Evolutionary conservation across 1,140 invertebrate genomes (phyloP).

Genomic region (Harlomillsia oculata): DNA sequence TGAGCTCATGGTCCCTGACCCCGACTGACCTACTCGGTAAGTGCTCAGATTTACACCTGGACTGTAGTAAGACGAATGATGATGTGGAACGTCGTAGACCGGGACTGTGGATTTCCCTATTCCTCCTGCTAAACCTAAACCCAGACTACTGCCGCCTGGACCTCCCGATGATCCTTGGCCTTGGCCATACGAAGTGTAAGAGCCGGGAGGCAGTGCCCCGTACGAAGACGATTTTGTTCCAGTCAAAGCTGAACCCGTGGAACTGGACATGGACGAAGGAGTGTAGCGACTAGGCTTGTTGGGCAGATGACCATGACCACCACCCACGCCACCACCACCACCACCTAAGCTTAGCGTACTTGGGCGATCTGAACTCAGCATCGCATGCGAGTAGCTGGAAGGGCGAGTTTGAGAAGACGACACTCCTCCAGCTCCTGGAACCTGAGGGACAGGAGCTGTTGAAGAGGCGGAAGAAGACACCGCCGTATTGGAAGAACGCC

Average conservation of each 20-base stretch:
- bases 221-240: constrained; percentile 16
- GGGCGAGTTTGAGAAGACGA: too few relatives aligned
- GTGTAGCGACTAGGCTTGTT: constrained; percentile 31
- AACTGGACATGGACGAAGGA: constrained; percentile 9
- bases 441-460: too few relatives aligned
- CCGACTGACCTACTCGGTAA: too few relatives aligned
- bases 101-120: too few relatives aligned
- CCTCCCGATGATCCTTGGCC: constrained; percentile 6
- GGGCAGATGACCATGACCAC: constrained; percentile 13
- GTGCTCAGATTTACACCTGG: too few relatives aligned
- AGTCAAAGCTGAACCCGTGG: not conserved
- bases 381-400: not conserved
- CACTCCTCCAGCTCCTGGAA: not conserved
- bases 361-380: constrained; percentile 15
- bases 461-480: too few relatives aligned
- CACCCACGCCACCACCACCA: not conserved
- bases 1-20: not conserved
- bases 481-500: not conserved
- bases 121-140: not conserved
- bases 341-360: constrained; percentile 21
- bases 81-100: too few relatives aligned
- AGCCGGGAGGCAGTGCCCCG: constrained; percentile 7
- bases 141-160: too few relatives aligned
- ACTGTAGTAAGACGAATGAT: too few relatives aligned
- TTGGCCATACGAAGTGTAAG: constrained; percentile 16